Evolutionary conservation across 2,113 vertebrate genomes (phyloP).

Genomic region (Odontophorus gujanensis): DNA sequence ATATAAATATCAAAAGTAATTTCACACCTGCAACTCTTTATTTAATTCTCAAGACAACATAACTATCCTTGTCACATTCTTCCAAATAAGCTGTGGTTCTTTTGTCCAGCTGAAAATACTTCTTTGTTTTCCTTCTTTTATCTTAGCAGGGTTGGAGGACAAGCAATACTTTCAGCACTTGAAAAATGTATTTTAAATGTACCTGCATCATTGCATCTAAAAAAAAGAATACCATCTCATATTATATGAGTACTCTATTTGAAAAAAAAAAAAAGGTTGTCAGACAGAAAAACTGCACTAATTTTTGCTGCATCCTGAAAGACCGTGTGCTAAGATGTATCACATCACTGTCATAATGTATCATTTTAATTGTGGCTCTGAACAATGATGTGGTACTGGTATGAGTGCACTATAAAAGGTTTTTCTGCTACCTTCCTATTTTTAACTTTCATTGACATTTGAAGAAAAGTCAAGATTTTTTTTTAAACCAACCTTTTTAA

Average conservation of each 20-base stretch:
- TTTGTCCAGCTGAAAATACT: not conserved
- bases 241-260: not conserved
- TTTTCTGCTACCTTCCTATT: slow-evolving; percentile 38
- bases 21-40: slow-evolving; percentile 34
- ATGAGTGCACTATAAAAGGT: slow-evolving; percentile 27
- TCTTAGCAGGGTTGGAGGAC: not conserved
- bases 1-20: slow-evolving; percentile 58
- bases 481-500: not conserved
- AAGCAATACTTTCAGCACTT: not conserved
- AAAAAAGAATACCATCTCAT: not conserved
- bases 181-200: not conserved
- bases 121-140: not conserved
- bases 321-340: slow-evolving; percentile 10
- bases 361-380: slow-evolving; percentile 21
- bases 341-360: slow-evolving; percentile 23
- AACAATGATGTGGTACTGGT: not conserved
- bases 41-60: not conserved
- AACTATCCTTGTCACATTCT: not conserved
- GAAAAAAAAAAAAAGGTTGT: not conserved
- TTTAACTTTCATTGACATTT: slow-evolving; percentile 25
- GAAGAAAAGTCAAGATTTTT: not conserved
- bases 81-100: not conserved
- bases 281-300: not conserved
- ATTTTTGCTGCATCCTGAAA: not conserved
- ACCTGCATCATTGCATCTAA: not conserved